A percentile compares a stretch with the other conserved stretches of the same genome.
These are phyloP conservation scores for Steinernema khuongi DNA, from an alignment of 1,140 invertebrate species.

Conservation along the genomic window DNA sequence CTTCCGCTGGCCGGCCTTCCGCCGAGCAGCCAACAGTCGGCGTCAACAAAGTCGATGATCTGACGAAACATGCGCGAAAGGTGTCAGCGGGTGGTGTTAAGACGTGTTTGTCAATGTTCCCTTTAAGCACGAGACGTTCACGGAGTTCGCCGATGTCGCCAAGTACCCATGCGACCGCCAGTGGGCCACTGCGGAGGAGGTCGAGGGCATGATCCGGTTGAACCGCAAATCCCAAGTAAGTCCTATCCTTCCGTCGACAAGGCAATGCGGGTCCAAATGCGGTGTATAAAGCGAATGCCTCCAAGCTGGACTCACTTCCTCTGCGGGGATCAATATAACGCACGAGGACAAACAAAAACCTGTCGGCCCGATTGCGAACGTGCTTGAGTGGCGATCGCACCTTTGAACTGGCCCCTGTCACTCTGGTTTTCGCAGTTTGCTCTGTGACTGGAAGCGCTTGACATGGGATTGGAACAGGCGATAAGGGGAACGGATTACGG, in stretches of 20 bases:
- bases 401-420: constrained; percentile 4
- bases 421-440: not conserved
- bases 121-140: not conserved
- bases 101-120: not conserved
- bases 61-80: not conserved
- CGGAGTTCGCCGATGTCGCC: not conserved
- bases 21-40: not conserved
- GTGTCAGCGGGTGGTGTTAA: constrained; percentile 8
- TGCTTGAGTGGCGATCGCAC: not conserved
- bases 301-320: no score
- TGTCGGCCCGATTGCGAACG: not conserved
- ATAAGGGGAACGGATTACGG: no score
- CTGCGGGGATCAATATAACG: no score
- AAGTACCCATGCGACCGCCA: not conserved
- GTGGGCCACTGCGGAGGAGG: not conserved
- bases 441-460: no score
- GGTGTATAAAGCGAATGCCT: no score
- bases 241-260: not conserved
- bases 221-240: not conserved
- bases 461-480: no score
- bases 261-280: not conserved
- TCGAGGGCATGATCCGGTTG: not conserved
- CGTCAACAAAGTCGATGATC: not conserved
- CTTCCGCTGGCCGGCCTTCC: not conserved
- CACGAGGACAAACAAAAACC: constrained; percentile 13